Evolutionary conservation across 2,888 invertebrate genomes (phyloP), one percentile per base, ranked within the genome.

Genomic region (Aspidiotus rigidus): DNA sequence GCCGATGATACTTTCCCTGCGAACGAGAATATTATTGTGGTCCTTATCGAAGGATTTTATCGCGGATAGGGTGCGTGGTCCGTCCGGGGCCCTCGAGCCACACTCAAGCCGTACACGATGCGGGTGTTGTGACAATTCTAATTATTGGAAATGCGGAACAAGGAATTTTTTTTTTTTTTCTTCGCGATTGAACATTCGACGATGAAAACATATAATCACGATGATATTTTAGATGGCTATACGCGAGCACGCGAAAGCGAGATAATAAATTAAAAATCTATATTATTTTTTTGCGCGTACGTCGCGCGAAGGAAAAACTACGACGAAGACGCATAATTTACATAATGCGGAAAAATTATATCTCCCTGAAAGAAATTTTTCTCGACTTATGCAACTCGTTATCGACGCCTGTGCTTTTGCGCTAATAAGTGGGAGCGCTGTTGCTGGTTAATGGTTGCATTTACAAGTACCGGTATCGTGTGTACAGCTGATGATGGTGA

Each of bases 121-220:
- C 64, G 64, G 64, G 64, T 64, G 64, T 64, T 64, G 64, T 64
- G 64, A 64, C 64, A 64, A 64, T 64, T 64, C 55, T 55, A 64
- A 64, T 40, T 53, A 64, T 64, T 55, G 17, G 55, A 64, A 64
- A 64, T 49, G 49, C 49, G 49, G 49, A 49, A 49, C 49, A n/a
- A 49, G n/a, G 49, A n/a, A 49, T 49, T 13, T 11, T 49, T 49
- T 49, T 11, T 44, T 49, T n/a, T n/a, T n/a, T 49, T 11, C 49
- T 49, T 49, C n/a, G 3, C 11, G 49, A 2, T 49, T 49, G 6
- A n/a, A 11, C 49, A 49, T 49, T 11, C n/a, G n/a, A 49, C 49
- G 28, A 28, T 28, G 28, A 28, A 49, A 49, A 49, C 49, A n/a
- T 49, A 49, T 49, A 49, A 49, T 49, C 49, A 49, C n/a, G 49